phyloP scores from a whole-genome alignment of 2,888 invertebrate genomes.

The Athalia circularis region DNA sequence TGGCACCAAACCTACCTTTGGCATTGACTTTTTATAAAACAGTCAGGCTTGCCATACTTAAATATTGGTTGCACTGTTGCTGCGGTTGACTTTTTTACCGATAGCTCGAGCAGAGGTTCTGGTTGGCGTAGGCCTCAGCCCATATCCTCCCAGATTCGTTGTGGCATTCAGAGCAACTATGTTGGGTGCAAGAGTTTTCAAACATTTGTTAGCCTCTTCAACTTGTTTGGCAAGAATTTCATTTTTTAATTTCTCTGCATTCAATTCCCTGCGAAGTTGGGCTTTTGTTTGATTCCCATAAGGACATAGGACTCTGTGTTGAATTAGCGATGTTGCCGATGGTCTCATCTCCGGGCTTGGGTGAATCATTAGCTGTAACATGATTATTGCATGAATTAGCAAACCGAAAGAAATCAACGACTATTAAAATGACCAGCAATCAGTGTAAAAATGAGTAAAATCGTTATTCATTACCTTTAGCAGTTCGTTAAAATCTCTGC shows the following conservation, averaged over 20 bases:
- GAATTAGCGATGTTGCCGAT: conserved; percentile 82
- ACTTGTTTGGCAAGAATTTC: conserved; percentile 85
- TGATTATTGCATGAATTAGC: conserved; percentile 20
- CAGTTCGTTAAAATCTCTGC: conserved; percentile 84
- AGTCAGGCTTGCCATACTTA: conserved; percentile 59
- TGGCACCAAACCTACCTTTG: conserved; percentile 38
- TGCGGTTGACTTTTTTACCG: conserved; percentile 79
- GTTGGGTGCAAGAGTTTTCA: conserved; percentile 75
- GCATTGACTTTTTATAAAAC: conserved; percentile 32
- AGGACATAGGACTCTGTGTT: conserved; percentile 84
- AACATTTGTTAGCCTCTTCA: conserved; percentile 80
- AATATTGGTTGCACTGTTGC: conserved; percentile 78
- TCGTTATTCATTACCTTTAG: conserved; percentile 76
- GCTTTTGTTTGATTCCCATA: conserved; percentile 86
- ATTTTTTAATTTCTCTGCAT: conserved; percentile 87
- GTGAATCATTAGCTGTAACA: conserved; percentile 85
- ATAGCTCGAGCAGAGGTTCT: conserved; percentile 74
- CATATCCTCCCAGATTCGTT: conserved; percentile 63
- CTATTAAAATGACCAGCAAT: not conserved
- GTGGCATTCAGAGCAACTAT: conserved; percentile 62
- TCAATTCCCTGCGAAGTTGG: conserved; percentile 87
- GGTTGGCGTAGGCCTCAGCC: conserved; percentile 66
- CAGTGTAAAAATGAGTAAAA: conserved; percentile 11
- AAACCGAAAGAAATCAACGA: conserved; percentile 26
- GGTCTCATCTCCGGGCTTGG: conserved; percentile 86